Evolutionary conservation across 2,797 vertebrate species (phyloP), one percentile per base, ranked within the genome.

Genomic region (Florisuga fusca): DNA sequence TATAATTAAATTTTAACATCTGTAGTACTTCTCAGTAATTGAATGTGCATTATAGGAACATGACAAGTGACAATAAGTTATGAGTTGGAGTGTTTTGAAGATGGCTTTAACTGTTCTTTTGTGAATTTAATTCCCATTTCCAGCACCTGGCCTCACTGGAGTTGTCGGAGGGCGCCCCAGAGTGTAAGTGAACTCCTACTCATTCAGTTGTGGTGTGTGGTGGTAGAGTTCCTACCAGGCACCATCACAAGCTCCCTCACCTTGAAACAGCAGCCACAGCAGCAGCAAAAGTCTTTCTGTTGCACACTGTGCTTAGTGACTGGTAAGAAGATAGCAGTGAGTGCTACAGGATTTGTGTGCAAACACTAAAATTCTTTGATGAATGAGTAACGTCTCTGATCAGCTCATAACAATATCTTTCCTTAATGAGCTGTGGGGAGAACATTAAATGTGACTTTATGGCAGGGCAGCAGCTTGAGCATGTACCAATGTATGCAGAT

Each of bases 131-230:
- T 90, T 95, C 95, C 34, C 23, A 34, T 90, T 93, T 91, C 81
- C 71, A 99, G 99, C 98, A 87, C 98, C 98, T 1, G 98, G 98
- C 82, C 98, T 99, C 63, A 98, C 94, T 14, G 98, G 96, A 88
- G 96, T 98, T 68, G 97, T 98, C 71, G 98, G 98, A 78, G 98
- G 98, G 13, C 96, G 97, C 41, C 98, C 98, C 43, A 96, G 95
- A 98, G 98, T 98, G 98, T 99, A 96, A 98, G 98, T 98, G 58
- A 50, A 68, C 15, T 89, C 7, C 8, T 64, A 58, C 61, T 54
- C 9, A 23, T 76, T 43, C 50, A 26, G 2, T 29, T 58, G 12
- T 62, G 36, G 8, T 19, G 13, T 43, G 50, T 45, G 53, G 36
- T 43, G 22, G 17, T 26, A 6, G 1, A 26, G 4, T 14, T 71